Percentiles rank a stretch among this genome's conserved stretches.
These are phyloP conservation scores for Muntiacus reevesi DNA, from an alignment of 2,113 vertebrate genomes.

Conservation along the genomic window DNA sequence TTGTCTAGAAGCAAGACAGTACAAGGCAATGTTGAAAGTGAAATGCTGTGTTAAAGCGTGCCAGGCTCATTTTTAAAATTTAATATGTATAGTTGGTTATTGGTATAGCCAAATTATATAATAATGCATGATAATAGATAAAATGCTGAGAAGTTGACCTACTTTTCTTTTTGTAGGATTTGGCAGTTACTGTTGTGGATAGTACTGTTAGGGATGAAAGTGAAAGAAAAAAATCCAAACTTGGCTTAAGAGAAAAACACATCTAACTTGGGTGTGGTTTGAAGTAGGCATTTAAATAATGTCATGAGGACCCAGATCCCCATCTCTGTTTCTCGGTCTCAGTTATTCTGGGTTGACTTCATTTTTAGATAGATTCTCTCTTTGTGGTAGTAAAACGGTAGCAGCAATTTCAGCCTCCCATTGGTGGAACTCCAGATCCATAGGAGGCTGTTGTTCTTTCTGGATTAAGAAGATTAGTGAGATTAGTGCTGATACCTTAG, in stretches of 20 bases:
- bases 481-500: not conserved
- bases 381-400: not conserved
- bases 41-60: conserved; percentile 44
- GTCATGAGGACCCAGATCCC: not conserved
- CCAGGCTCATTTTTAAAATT: conserved; percentile 24
- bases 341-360: not conserved
- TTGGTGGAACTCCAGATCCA: not conserved
- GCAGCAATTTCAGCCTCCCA: not conserved
- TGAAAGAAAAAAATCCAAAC: conserved; percentile 27
- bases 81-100: conserved; percentile 35
- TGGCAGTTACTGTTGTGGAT: not conserved
- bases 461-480: not conserved
- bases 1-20: conserved; percentile 18
- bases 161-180: conserved; percentile 20
- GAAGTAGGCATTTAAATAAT: not conserved
- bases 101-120: not conserved
- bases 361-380: not conserved
- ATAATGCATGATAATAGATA: not conserved
- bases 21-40: not conserved
- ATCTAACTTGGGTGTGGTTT: not conserved
- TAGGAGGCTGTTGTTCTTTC: not conserved
- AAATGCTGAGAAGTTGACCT: conserved; percentile 5
- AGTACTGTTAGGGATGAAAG: not conserved
- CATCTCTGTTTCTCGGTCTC: not conserved
- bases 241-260: conserved; percentile 9